phyloP scores from a whole-genome alignment of 1,140 invertebrate species.

The Caerostris darwini region DNA sequence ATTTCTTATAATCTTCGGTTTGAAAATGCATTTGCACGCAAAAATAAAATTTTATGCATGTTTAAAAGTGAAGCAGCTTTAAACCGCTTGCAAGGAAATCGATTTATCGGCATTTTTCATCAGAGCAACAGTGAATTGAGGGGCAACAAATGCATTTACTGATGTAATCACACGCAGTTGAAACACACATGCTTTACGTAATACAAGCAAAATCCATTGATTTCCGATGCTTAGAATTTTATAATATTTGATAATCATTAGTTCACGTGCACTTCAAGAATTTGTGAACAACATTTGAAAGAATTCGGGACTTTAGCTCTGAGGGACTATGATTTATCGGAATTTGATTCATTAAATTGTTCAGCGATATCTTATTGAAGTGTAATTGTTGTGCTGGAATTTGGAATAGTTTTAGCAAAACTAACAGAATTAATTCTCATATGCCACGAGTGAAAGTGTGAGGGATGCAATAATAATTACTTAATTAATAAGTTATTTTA shows the following conservation, averaged over 20 bases:
- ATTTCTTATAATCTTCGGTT: conserved; percentile 20
- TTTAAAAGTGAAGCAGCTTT: conserved; percentile 56
- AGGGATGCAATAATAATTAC: too few relatives aligned
- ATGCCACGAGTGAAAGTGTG: too few relatives aligned
- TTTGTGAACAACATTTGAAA: conserved; percentile 14
- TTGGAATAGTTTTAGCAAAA: too few relatives aligned
- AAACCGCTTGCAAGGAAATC: conserved; percentile 3
- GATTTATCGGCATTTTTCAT: not conserved
- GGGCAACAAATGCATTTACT: not conserved
- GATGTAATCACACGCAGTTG: not conserved
- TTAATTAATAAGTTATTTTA: too few relatives aligned
- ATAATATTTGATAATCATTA: conserved; percentile 13
- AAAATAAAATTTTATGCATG: conserved; percentile 56
- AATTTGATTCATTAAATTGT: not conserved
- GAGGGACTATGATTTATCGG: not conserved
- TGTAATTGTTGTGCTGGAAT: not conserved
- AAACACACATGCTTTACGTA: not conserved
- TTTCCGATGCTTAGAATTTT: conserved; percentile 3
- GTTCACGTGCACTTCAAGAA: not conserved
- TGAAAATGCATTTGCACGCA: conserved; percentile 35
- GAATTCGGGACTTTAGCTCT: not conserved
- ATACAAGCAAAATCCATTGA: not conserved
- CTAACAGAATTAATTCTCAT: too few relatives aligned
- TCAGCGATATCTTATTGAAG: not conserved
- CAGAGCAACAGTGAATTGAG: not conserved